Evolutionary conservation across 2,888 invertebrate species (phyloP).

Genomic region (Platycheirus albimanus): DNA sequence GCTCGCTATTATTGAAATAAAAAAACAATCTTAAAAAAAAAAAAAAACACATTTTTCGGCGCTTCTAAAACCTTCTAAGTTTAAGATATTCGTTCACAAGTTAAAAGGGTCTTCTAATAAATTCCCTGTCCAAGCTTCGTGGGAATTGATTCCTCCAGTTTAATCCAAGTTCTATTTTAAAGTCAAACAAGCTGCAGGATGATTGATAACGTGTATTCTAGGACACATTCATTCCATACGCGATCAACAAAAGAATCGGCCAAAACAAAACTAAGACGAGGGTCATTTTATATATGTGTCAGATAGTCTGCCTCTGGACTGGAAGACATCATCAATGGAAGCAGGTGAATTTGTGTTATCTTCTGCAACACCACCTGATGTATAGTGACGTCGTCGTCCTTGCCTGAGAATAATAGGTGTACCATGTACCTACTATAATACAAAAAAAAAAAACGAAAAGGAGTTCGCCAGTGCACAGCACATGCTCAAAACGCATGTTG

Average conservation of each 20-base stretch:
- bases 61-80: constrained; percentile 61
- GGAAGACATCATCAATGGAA: constrained; percentile 8
- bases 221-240: constrained; percentile 54
- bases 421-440: too few relatives aligned
- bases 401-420: too few relatives aligned
- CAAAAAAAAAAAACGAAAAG: too few relatives aligned
- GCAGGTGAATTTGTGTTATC: constrained; percentile 68
- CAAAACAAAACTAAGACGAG: constrained; percentile 51
- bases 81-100: constrained; percentile 18
- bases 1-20: constrained; percentile 3
- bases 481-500: constrained; percentile 71
- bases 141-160: constrained; percentile 61
- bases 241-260: constrained; percentile 59
- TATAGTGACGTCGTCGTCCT: too few relatives aligned
- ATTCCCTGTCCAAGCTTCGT: constrained; percentile 63
- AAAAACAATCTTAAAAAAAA: constrained; percentile 32
- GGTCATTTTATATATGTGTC: constrained; percentile 59
- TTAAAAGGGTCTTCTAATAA: constrained; percentile 71
- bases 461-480: constrained; percentile 46
- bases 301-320: too few relatives aligned
- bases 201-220: constrained; percentile 69
- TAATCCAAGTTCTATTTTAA: constrained; percentile 51
- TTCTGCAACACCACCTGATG: constrained; percentile 72
- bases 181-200: constrained; percentile 64
- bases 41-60: neutral